Percentiles rank a stretch among this genome's conserved stretches.
Evolutionary conservation across 2,113 vertebrate genomes (phyloP).

Genomic region (Hassar affinis): DNA sequence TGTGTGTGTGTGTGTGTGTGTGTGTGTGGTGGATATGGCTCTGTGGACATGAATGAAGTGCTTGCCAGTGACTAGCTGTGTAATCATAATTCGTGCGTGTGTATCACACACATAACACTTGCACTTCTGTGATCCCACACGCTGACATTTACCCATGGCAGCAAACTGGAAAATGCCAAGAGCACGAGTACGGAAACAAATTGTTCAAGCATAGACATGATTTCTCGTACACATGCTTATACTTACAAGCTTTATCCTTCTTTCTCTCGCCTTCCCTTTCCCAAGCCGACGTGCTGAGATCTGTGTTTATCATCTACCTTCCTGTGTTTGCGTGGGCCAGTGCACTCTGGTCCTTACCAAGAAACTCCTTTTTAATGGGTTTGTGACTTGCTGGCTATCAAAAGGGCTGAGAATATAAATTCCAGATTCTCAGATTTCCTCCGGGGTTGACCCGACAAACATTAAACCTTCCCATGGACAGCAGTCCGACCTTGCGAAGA

Average conservation of each 20-base stretch:
- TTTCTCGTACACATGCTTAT: not conserved
- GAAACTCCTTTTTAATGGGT: slow-evolving; percentile 25
- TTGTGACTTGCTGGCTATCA: not conserved
- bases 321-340: slow-evolving; percentile 39
- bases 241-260: not conserved
- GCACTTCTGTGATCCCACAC: not conserved
- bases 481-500: not conserved
- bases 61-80: slow-evolving; percentile 20
- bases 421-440: not conserved
- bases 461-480: slow-evolving; percentile 15
- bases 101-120: slow-evolving; percentile 10
- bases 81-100: slow-evolving; percentile 30
- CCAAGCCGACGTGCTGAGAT: slow-evolving; percentile 6
- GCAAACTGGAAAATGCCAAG: not conserved
- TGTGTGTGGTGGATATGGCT: slow-evolving; percentile 53
- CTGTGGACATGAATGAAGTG: slow-evolving; percentile 25
- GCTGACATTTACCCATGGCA: slow-evolving; percentile 7
- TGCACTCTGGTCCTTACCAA: slow-evolving; percentile 14
- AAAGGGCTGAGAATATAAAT: not conserved
- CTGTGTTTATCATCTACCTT: slow-evolving; percentile 37
- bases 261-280: not conserved
- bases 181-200: slow-evolving; percentile 4
- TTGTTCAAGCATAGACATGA: not conserved
- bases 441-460: not conserved
- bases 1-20: slow-evolving; percentile 47